Evolutionary conservation across 2,113 vertebrate genomes (phyloP), one percentile per base, ranked within the genome.

Genomic region (Pelodiscus sinensis): DNA sequence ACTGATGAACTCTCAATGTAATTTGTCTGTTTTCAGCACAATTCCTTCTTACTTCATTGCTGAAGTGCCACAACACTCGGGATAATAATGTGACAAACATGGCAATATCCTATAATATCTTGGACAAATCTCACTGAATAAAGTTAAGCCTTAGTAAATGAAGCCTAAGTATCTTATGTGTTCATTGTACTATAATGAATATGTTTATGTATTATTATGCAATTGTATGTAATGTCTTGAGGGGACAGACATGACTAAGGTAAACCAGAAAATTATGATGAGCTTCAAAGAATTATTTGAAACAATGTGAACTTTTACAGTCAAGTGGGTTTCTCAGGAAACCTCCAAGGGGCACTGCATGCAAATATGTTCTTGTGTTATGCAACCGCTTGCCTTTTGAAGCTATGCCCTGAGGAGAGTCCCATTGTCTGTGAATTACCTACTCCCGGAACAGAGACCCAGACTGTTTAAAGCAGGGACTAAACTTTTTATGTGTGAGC

Each of bases 51-150:
- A 82, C 93, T 96, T 96, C 55, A 94, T 6, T 85, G 94, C 58
- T 95, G 73, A 96, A 96, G 95, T 93, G 82, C 80, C 78, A 91
- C 93, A 91, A 95, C 96, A 73, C 78, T 82, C 58, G 87, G 73
- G 94, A 95, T 94, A 90, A 87, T 92, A 57, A 65, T 65, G 60
- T 31, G 29, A 16, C 60, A 31, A 65, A 65, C 22, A 57, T 62
- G 25, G 58, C 58, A 62, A 27, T 62, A 29, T 62, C 25, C 25
- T 62, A 27, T 10, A 65, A 65, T 65, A 65, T 29, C 27, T 29
- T 65, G 27, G 27, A 31, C 60, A 29, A 15, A 65, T 15, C 29
- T 62, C 31, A 29, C 6, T 65, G 60, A 65, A 65, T 65, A 5
- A 65, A 6, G 6, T 65, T 65, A 65, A 65, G 15, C 24, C 29